A percentile compares a stretch with the other conserved stretches of the same genome.
Evolutionary conservation across 1,140 invertebrate species (phyloP).

Genomic region (Parapsyche elsis): DNA sequence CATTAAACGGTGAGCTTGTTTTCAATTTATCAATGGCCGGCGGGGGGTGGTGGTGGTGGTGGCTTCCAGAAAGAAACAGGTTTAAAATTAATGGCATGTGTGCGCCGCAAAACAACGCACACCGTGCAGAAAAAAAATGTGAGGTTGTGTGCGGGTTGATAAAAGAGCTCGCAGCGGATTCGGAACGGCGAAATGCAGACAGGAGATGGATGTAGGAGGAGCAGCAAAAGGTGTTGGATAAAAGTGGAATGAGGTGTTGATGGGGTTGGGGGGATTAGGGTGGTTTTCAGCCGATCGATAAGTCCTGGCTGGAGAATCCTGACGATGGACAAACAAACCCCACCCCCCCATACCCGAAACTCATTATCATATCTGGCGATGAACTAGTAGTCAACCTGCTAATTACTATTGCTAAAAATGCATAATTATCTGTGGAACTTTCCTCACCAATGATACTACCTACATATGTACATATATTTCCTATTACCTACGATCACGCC

Average conservation of each 20-base stretch:
- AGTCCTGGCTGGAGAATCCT: slow-evolving; percentile 1
- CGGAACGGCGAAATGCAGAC: neutral
- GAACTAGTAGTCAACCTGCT: too few species aligned
- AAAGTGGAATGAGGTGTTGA: neutral
- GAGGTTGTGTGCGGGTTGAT: neutral
- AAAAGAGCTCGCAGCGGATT: neutral
- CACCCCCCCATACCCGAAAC: neutral
- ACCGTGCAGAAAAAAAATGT: neutral
- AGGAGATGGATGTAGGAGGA: slow-evolving; percentile 21
- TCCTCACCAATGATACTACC: too few species aligned
- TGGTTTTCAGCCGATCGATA: neutral
- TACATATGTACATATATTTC: too few species aligned
- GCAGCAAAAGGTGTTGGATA: neutral
- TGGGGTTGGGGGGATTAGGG: neutral
- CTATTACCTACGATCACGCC: too few species aligned
- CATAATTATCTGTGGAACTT: too few species aligned
- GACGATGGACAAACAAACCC: slow-evolving; percentile 17
- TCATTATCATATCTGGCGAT: neutral
- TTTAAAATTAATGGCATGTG: slow-evolving; percentile 30
- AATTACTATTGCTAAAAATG: too few species aligned
- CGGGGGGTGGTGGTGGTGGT: neutral
- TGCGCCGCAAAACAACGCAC: neutral
- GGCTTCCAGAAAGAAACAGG: slow-evolving; percentile 30
- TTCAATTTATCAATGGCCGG: slow-evolving; percentile 34
- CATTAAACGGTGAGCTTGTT: slow-evolving; percentile 26